Evolutionary conservation across 2,797 vertebrate species (phyloP).

Genomic region (Neostethus bicornis): DNA sequence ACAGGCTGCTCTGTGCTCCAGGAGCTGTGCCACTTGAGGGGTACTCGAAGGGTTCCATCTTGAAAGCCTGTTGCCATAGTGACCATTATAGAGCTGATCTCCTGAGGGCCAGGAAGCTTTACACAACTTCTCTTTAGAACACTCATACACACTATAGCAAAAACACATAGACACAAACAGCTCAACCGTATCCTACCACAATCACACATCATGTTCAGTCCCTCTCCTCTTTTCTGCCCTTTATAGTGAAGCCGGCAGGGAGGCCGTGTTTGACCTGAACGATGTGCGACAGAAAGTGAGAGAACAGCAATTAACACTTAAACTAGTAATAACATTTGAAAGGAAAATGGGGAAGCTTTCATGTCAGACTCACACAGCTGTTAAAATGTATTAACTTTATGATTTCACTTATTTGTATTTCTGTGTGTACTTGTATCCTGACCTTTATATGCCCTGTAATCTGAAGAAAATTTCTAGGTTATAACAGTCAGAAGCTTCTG

Average conservation of each 20-base stretch:
- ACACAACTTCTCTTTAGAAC: slow-evolving; percentile 65
- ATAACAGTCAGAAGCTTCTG: slow-evolving; percentile 16
- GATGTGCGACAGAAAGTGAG: slow-evolving; percentile 32
- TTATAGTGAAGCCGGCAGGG: slow-evolving; percentile 38
- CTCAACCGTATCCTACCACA: slow-evolving; percentile 15
- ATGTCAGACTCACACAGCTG: slow-evolving; percentile 29
- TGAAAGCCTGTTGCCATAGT: slow-evolving; percentile 81
- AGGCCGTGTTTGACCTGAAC: slow-evolving; percentile 61
- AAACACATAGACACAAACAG: slow-evolving; percentile 19
- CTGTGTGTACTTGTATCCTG: slow-evolving; percentile 12
- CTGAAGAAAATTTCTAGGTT: slow-evolving; percentile 15
- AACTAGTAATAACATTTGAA: slow-evolving; percentile 29
- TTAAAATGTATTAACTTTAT: slow-evolving; percentile 27
- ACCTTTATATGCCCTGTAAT: neutral
- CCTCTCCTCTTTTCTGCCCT: slow-evolving; percentile 54
- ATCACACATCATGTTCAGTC: slow-evolving; percentile 22
- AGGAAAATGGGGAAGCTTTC: slow-evolving; percentile 26
- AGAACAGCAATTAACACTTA: slow-evolving; percentile 57
- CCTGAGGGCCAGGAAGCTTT: slow-evolving; percentile 70
- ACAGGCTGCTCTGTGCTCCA: slow-evolving; percentile 59
- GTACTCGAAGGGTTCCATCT: slow-evolving; percentile 76
- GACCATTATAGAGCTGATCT: slow-evolving; percentile 77
- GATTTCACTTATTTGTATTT: slow-evolving; percentile 11
- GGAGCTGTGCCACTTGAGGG: slow-evolving; percentile 70
- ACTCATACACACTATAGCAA: slow-evolving; percentile 26